A percentile compares a stretch with the other conserved stretches of the same genome.
phyloP scores from a whole-genome alignment of 2,888 invertebrate species.

The Agonum fuliginosum region DNA sequence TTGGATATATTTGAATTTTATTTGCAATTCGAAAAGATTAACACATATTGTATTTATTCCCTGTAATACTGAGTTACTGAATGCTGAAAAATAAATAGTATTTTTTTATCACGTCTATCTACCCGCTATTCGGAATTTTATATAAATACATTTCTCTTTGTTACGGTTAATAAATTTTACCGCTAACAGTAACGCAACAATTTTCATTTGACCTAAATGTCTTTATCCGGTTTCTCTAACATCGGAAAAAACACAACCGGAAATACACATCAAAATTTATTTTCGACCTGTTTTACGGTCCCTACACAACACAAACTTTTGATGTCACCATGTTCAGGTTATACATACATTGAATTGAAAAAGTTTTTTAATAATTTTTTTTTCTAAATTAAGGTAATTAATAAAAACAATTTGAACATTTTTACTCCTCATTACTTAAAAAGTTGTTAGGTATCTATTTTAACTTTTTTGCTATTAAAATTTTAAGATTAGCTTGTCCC shows the following conservation, averaged over 20 bases:
- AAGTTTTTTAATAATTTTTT: too few relatives aligned
- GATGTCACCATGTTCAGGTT: neutral
- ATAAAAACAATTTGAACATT: too few relatives aligned
- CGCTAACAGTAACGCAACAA: neutral
- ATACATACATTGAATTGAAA: neutral
- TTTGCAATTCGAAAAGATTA: neutral
- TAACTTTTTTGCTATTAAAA: too few relatives aligned
- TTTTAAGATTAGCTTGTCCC: too few relatives aligned
- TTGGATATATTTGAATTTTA: neutral
- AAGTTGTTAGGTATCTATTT: too few relatives aligned
- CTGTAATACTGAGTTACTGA: too few relatives aligned
- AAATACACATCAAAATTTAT: conserved; percentile 31
- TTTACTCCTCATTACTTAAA: too few relatives aligned
- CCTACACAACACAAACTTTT: conserved; percentile 33
- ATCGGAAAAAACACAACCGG: conserved; percentile 16
- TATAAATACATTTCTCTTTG: neutral
- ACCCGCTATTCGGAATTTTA: too few relatives aligned
- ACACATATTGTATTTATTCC: neutral
- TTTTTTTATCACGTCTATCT: too few relatives aligned
- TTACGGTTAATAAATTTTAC: conserved; percentile 3
- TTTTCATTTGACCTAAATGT: conserved; percentile 24
- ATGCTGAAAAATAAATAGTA: too few relatives aligned
- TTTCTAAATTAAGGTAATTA: too few relatives aligned
- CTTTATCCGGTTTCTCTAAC: conserved; percentile 4
- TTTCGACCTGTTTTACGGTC: conserved; percentile 5